Base-by-base conservation (phyloP, 1,140 invertebrate species). In the Tetragnatha versicolor region DNA sequence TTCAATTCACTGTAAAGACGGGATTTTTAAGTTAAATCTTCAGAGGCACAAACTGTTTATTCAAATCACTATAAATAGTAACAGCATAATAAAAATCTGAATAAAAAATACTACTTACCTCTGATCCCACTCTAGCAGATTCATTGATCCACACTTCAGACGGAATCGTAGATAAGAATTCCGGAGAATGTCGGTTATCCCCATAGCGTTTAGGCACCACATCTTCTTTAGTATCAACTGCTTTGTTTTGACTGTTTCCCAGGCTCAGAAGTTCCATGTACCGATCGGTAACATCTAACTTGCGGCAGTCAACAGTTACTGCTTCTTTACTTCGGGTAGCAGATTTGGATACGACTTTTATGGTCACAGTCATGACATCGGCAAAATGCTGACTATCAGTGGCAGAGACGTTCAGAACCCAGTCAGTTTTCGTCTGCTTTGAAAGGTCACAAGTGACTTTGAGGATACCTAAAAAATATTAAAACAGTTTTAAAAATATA, bases 301-400 rank as follows among this genome's bases (percentile, higher is more conserved):
- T 92, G 47, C 90, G 89, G 83, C 95, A 98, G 79, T 94, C 91
- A 80, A 96, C 92, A 10, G 37, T 20, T 6, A 84, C 79, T 78
- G 87, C 88, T 61, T 49, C 72, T 53, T 98, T 96, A 86, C 98
- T 98, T 0, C 95, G 89, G 85, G 97, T 93, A 69, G 90, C 88
- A 2, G 97, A 84, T 61, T 89, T 90, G 68, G 90, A 91, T 2
- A 88, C 88, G 47, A 90, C 89, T 14, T 93, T 90, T 39, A 96
- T 86, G 76, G 92, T 89, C 20, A 96, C 88, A 42, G 89, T 88
- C 60, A 91, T 90, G 2, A 93, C 89, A 84, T 96, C 94, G 1
- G 94, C 92, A 84, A 95, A 96, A 84, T 96, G 94, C 0, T 92
- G 93, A 0, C 94, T 93, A 84, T 98, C 96, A 0, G 93, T 96